Percentiles rank a stretch among this genome's conserved stretches.
phyloP scores from a whole-genome alignment of 2,113 vertebrate genomes.

The Blennius ocellaris region DNA sequence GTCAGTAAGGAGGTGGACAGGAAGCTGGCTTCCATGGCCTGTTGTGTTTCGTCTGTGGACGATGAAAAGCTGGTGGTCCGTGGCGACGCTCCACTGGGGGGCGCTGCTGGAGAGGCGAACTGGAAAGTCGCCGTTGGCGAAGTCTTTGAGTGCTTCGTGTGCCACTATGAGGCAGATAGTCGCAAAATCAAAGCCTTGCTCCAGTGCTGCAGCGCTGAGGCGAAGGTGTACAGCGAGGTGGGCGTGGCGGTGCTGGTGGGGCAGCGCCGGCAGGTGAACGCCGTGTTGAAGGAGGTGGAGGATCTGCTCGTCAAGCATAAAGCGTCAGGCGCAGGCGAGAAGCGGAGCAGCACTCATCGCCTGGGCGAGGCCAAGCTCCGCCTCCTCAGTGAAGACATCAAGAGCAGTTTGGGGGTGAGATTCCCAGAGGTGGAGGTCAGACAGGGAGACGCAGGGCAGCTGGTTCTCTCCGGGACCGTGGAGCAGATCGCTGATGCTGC shows the following conservation, averaged over 20 bases:
- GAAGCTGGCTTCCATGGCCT: constrained; percentile 1
- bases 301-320: neutral
- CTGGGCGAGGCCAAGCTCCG: constrained; percentile 59
- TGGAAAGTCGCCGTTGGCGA: constrained; percentile 30
- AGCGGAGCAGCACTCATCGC: constrained; percentile 9
- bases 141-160: constrained; percentile 17
- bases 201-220: constrained; percentile 9
- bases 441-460: constrained; percentile 25
- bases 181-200: constrained; percentile 42
- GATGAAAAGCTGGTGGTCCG: constrained; percentile 20
- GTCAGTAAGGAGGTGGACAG: constrained; percentile 16
- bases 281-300: neutral
- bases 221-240: constrained; percentile 32
- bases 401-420: constrained; percentile 15
- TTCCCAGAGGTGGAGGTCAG: constrained; percentile 46
- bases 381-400: constrained; percentile 60
- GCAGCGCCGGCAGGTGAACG: neutral
- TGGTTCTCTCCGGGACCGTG: constrained; percentile 51
- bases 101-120: neutral
- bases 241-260: constrained; percentile 47
- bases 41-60: constrained; percentile 31
- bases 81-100: neutral
- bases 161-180: constrained; percentile 29
- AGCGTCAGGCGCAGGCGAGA: neutral
- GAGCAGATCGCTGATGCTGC: constrained; percentile 51